phyloP scores from a whole-genome alignment of 2,113 vertebrate species.

The Halcyon senegalensis region DNA sequence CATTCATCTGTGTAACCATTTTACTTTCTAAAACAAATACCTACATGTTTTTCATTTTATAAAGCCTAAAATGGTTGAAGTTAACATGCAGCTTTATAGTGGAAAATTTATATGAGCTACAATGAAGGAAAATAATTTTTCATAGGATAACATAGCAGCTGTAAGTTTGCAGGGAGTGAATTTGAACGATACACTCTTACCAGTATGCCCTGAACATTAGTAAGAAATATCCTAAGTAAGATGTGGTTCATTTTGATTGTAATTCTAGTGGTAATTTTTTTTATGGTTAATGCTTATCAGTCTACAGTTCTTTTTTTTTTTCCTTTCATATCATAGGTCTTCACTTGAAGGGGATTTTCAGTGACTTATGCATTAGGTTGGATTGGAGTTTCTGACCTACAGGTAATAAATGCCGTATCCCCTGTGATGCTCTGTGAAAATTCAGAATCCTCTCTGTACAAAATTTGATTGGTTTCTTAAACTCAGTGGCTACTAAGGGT shows the following conservation, averaged over 20 bases:
- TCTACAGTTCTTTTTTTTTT: not conserved
- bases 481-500: not conserved
- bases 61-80: not conserved
- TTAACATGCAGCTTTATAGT: not conserved
- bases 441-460: not conserved
- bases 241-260: not conserved
- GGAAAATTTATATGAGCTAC: not conserved
- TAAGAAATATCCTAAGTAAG: not conserved
- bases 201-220: not conserved
- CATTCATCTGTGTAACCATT: not conserved
- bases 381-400: not conserved
- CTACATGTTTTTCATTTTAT: not conserved
- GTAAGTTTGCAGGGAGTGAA: not conserved
- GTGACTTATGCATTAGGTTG: not conserved
- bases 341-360: not conserved
- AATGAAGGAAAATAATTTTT: not conserved
- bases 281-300: not conserved
- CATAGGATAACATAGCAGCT: not conserved
- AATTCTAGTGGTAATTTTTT: not conserved
- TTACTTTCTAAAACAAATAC: not conserved
- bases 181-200: not conserved
- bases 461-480: not conserved
- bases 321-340: not conserved
- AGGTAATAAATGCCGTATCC: not conserved
- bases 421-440: not conserved